These are phyloP conservation scores for Hydrocynus forskahlii DNA, from an alignment of 2,797 vertebrate genomes.

Conservation along the genomic window DNA sequence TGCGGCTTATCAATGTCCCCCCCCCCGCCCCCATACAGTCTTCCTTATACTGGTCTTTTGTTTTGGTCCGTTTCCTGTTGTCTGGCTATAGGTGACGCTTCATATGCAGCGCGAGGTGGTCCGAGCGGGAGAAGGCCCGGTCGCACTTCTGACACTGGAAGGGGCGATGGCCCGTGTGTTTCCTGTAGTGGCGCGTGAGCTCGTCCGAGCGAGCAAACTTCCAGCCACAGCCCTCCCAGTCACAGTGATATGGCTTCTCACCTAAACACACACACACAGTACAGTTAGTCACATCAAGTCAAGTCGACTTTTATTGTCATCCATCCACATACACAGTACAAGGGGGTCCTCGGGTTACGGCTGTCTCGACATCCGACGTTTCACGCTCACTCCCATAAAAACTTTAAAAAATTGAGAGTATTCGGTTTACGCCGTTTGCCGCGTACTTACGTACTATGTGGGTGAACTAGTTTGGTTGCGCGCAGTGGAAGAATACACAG, in stretches of 20 bases:
- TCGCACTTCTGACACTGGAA: conserved; percentile 99
- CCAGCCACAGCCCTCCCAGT: conserved; percentile 98
- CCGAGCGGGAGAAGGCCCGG: conserved; percentile 96
- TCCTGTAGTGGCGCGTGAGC: conserved; percentile 97
- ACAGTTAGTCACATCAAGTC: neutral
- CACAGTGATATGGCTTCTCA: conserved; percentile 98
- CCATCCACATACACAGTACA: no score
- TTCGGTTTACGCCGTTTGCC: no score
- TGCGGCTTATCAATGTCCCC: conserved; percentile 64
- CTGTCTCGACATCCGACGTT: no score
- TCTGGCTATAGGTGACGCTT: conserved; percentile 90
- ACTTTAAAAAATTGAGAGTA: no score
- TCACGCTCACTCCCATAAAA: no score
- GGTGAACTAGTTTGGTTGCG: no score
- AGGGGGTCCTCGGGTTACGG: no score
- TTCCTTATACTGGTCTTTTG: no score
- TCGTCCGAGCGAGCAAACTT: conserved; percentile 99
- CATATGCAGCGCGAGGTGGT: conserved; percentile 96
- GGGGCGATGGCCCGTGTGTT: conserved; percentile 98
- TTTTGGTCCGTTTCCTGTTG: conserved; percentile 16
- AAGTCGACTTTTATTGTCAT: no score
- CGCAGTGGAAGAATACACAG: no score
- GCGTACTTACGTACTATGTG: no score
- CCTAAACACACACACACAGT: conserved; percentile 74
- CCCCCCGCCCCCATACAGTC: conserved; percentile 29